phyloP scores from a whole-genome alignment of 1,140 invertebrate genomes.

The Habropoda laboriosa region DNA sequence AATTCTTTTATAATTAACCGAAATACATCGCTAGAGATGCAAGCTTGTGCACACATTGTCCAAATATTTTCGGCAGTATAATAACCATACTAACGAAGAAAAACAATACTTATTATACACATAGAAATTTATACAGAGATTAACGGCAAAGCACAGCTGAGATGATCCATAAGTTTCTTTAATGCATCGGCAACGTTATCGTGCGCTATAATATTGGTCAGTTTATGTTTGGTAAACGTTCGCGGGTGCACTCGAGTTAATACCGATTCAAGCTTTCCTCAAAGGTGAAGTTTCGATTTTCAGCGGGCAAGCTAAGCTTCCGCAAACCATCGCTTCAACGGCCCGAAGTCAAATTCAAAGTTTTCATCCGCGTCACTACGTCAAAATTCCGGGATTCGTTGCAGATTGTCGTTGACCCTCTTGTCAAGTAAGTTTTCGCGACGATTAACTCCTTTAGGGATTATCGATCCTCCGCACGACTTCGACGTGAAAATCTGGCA shows the following conservation, averaged over 20 bases:
- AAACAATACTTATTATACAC: too few relatives aligned
- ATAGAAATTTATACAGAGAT: too few relatives aligned
- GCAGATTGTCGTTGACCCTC: neutral
- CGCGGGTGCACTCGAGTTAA: slow-evolving; percentile 12
- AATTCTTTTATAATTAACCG: too few relatives aligned
- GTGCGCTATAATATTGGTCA: neutral
- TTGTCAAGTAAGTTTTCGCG: neutral
- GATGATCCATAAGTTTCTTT: neutral
- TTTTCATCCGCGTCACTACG: slow-evolving; percentile 10
- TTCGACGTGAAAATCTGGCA: neutral
- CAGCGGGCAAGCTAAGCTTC: neutral
- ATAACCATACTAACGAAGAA: too few relatives aligned
- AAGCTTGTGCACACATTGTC: too few relatives aligned
- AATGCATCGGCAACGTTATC: neutral
- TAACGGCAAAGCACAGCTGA: too few relatives aligned
- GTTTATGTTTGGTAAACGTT: slow-evolving; percentile 35
- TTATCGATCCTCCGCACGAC: neutral
- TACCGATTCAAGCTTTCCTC: slow-evolving; percentile 23
- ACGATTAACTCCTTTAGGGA: neutral
- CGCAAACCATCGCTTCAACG: neutral
- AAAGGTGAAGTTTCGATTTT: slow-evolving; percentile 33
- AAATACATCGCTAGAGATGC: too few relatives aligned
- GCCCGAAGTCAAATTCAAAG: slow-evolving; percentile 46
- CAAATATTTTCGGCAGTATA: too few relatives aligned
- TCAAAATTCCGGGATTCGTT: slow-evolving; percentile 12